Evolutionary conservation across 2,113 vertebrate genomes (phyloP), one percentile per base, ranked within the genome.

Genomic region (Oryzias curvinotus): DNA sequence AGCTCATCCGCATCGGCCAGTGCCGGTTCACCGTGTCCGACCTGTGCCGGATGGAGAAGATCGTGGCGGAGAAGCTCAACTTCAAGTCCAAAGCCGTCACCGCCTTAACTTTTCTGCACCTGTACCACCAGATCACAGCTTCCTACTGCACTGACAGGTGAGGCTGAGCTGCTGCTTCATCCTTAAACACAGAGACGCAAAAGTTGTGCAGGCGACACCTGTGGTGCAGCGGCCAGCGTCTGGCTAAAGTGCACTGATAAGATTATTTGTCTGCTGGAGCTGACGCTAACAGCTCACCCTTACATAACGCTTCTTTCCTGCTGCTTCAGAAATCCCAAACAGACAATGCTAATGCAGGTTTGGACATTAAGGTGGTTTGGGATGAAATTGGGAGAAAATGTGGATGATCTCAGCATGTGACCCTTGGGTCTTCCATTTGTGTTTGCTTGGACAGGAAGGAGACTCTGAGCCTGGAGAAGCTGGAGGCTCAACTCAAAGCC

Each of bases 31-130:
- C 95, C 10, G 94, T 92, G 61, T 98, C 97, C 0, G 97, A 99
- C 88, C 92, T 99, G 63, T 82, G 88, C 71, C 92, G 96, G 60
- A 99, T 99, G 97, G 96, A 98, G 88, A 96, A 96, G 85, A 98
- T 99, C 6, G 92, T 99, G 77, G 91, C 94, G 0, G 94, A 97
- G 72, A 99, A 99, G 87, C 91, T 99, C 83, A 83, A 94, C 93
- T 96, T 96, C 91, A 93, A 96, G 85, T 93, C 95, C 84, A 93
- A 94, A 92, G 94, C 96, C 87, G 87, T 97, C 92, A 99, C 97
- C 74, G 96, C 97, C 93, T 96, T 98, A 93, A 96, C 95, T 66
- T 99, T 98, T 84, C 94, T 99, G 92, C 95, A 96, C 92, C 88
- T 98, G 81, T 99, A 96, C 90, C 95, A 96, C 73, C 80, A 92